These are phyloP conservation scores for Melikaiella ostensackeni DNA, from an alignment of 2,888 invertebrate species.

Conservation along the genomic window DNA sequence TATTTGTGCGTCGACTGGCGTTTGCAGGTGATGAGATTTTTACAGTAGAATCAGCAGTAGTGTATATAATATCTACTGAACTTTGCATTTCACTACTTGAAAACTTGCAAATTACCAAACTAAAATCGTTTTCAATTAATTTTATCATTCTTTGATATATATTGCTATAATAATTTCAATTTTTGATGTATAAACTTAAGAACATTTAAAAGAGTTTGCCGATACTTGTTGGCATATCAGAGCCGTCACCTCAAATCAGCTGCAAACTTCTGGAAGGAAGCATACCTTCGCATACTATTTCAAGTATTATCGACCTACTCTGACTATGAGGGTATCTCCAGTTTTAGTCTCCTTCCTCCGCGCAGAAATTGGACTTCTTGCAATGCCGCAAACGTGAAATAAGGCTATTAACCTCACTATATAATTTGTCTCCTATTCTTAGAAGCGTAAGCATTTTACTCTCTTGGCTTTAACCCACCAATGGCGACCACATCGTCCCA, in stretches of 20 bases:
- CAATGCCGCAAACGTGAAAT: neutral
- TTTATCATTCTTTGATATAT: neutral
- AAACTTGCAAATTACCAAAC: too few relatives aligned
- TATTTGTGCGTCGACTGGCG: too few relatives aligned
- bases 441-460: slow-evolving; percentile 32
- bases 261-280: slow-evolving; percentile 5
- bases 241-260: neutral
- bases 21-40: too few relatives aligned
- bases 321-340: neutral
- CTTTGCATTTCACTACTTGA: too few relatives aligned
- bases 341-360: neutral
- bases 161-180: neutral
- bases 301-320: slow-evolving; percentile 23
- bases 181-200: neutral
- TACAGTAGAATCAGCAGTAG: too few relatives aligned
- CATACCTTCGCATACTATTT: slow-evolving; percentile 8
- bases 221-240: slow-evolving; percentile 12
- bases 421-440: slow-evolving; percentile 38
- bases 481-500: slow-evolving; percentile 14
- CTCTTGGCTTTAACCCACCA: neutral
- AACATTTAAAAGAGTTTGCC: neutral
- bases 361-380: slow-evolving; percentile 10
- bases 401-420: slow-evolving; percentile 29
- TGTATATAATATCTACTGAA: too few relatives aligned
- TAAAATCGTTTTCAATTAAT: too few relatives aligned